Conservation (phyloP, 1,140 invertebrate species). For the Callitettix versicolor region DNA sequence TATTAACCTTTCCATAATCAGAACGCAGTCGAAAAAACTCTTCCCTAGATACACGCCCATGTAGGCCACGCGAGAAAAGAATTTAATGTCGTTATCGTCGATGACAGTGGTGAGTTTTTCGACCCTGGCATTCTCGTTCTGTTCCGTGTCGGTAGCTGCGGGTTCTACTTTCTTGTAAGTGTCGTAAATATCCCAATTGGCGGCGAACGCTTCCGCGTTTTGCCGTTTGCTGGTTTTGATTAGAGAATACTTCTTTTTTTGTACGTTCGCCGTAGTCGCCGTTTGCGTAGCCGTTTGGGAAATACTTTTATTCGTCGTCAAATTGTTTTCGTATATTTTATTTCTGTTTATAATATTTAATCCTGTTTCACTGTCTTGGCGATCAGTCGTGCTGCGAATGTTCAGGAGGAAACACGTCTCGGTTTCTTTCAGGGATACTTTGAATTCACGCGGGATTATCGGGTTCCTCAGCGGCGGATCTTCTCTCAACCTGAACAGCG, state of each 20-base stretch:
- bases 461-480: background rate
- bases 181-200: conserved; percentile 6
- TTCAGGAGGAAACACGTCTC: background rate
- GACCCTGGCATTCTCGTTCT: background rate
- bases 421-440: background rate
- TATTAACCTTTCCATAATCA: conserved; percentile 5
- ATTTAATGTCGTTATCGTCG: background rate
- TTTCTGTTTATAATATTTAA: background rate
- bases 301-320: background rate
- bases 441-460: background rate
- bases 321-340: background rate
- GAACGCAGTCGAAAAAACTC: background rate
- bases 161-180: background rate
- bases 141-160: background rate
- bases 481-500: background rate
- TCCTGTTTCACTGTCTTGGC: background rate
- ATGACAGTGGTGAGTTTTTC: background rate
- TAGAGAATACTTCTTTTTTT: background rate
- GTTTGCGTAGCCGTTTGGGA: conserved; percentile 1
- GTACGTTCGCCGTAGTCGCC: background rate
- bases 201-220: background rate
- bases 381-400: background rate
- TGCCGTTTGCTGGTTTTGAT: background rate
- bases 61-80: background rate
- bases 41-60: background rate